Evolutionary conservation across 2,888 invertebrate genomes (phyloP), one percentile per base, ranked within the genome.

Genomic region (Seira ritae): DNA sequence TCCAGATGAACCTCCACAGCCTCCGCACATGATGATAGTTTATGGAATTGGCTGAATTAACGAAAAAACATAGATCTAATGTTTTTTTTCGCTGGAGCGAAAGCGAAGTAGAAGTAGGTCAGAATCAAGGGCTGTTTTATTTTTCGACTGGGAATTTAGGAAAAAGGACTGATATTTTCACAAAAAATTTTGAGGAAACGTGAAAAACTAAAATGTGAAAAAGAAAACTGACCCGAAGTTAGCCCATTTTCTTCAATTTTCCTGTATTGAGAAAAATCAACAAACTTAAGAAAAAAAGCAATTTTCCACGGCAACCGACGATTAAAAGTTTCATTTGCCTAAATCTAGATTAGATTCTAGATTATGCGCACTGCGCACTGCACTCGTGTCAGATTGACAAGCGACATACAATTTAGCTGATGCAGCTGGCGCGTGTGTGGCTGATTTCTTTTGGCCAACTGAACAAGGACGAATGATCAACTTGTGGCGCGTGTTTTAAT

Each of bases 21-120:
- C 74, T 68, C 80, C 80, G 46, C 80, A 80, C 80, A 80, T 79
- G 31, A 50, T 80, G 80, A 74, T 72, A 31, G 65, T 22, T 20
- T 4, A 42, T 42, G 42, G 42, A 42, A 42, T 12, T 42, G 42
- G 42, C n/a, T n/a, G n/a, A n/a, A n/a, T n/a, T n/a, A n/a, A n/a
- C n/a, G n/a, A n/a, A n/a, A 42, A 42, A 42, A 42, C 42, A 42
- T 8, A 42, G 12, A 42, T 60, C 62, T 60, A 12, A 10, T 6
- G 19, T 6, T 17, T 6, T 17, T 60, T 60, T n/a, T 17, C 15
- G 62, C 19, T n/a, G 46, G 66, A 19, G 65, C 42, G 37, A 19
- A n/a, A 22, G 15, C n/a, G 1, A 12, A 17, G 37, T n/a, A 8
- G 19, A n/a, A n/a, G 42, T 8, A 8, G 42, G 12, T 12, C 42